Conservation (phyloP, 1,140 invertebrate species). For the Epicauta chinensis region DNA sequence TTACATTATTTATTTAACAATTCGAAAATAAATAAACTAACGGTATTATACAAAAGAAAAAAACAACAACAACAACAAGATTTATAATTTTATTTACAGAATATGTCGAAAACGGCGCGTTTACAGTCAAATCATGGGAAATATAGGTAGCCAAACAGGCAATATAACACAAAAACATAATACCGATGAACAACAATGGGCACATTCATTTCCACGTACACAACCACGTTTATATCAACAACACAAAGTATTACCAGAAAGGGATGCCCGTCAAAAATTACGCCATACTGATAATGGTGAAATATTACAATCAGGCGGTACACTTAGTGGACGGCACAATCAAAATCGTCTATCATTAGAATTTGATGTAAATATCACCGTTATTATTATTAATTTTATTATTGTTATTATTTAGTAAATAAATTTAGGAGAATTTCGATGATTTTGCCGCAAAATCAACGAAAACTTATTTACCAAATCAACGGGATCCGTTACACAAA, state of each 20-base stretch:
- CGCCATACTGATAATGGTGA: constrained; percentile 71
- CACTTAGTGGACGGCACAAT: constrained; percentile 55
- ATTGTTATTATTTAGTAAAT: too few species aligned
- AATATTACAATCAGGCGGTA: constrained; percentile 70
- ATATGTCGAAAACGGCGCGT: constrained; percentile 7
- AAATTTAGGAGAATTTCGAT: too few species aligned
- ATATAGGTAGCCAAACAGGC: constrained; percentile 35
- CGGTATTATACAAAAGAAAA: too few species aligned
- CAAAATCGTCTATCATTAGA: constrained; percentile 12
- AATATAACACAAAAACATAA: constrained; percentile 24
- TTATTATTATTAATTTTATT: too few species aligned
- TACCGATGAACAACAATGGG: constrained; percentile 38
- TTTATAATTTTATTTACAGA: constrained; percentile 5
- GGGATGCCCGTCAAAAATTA: constrained; percentile 52
- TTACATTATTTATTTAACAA: too few species aligned
- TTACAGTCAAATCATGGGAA: constrained; percentile 31
- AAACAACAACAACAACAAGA: too few species aligned
- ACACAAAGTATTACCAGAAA: constrained; percentile 61
- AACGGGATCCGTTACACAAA: constrained; percentile 15
- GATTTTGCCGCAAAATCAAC: constrained; percentile 1
- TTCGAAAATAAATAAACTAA: too few species aligned
- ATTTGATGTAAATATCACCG: background rate
- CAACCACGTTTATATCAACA: constrained; percentile 38
- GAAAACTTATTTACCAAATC: constrained; percentile 8
- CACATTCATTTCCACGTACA: constrained; percentile 45